A percentile compares a stretch with the other conserved stretches of the same genome.
Conservation (phyloP, 2,113 vertebrate species). For the Dermatemys mawii region DNA sequence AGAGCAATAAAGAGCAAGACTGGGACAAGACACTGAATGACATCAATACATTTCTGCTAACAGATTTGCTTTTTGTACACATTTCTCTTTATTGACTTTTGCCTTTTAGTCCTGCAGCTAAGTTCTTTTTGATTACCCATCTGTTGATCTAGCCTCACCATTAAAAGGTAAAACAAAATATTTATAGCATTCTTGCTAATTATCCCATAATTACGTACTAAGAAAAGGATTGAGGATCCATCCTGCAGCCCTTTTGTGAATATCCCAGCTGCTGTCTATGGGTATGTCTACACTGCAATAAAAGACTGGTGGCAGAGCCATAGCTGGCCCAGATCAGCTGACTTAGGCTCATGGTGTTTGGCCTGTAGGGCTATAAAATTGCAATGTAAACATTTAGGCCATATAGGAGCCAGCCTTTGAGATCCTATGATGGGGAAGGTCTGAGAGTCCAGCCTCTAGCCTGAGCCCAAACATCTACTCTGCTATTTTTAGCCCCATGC, state of each 20-base stretch:
- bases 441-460: not conserved
- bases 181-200: not conserved
- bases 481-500: not conserved
- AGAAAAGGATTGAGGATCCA: not conserved
- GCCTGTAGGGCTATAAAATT: not conserved
- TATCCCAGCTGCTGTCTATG: not conserved
- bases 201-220: not conserved
- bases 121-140: not conserved
- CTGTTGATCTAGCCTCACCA: not conserved
- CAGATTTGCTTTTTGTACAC: not conserved
- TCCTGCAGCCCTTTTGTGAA: not conserved
- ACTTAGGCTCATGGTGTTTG: not conserved
- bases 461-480: not conserved
- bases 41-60: slow-evolving; percentile 37
- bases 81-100: slow-evolving; percentile 37
- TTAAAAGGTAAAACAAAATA: not conserved
- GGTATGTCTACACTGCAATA: not conserved
- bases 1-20: not conserved
- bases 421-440: not conserved
- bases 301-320: not conserved
- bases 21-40: not conserved
- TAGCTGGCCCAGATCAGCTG: not conserved
- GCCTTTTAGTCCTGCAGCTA: slow-evolving; percentile 40
- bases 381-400: not conserved
- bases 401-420: not conserved